Conservation (phyloP, 2,888 invertebrate genomes). For the Galerucella pusilla region DNA sequence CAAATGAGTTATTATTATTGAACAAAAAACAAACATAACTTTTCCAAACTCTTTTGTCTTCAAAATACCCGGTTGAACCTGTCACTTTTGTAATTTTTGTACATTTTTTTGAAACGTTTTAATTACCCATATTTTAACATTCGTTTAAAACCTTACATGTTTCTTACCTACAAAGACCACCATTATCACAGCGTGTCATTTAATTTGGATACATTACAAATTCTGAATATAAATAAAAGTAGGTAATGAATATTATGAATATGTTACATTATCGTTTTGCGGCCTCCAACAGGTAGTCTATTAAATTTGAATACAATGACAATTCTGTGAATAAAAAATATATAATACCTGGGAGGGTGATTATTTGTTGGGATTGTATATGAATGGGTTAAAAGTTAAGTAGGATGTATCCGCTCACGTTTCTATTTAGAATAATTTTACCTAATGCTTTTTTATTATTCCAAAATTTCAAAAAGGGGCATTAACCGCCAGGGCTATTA, state of each 20-base stretch:
- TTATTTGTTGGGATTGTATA: slow-evolving; percentile 21
- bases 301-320: slow-evolving; percentile 40
- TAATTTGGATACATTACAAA: slow-evolving; percentile 34
- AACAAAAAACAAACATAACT: too few relatives aligned
- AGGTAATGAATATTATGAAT: slow-evolving; percentile 38
- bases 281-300: slow-evolving; percentile 34
- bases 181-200: slow-evolving; percentile 28
- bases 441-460: too few relatives aligned
- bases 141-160: neutral
- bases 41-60: too few relatives aligned
- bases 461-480: too few relatives aligned
- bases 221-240: slow-evolving; percentile 39
- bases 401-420: neutral
- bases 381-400: slow-evolving; percentile 5
- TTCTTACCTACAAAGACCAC: neutral
- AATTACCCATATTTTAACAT: neutral
- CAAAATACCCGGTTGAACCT: too few relatives aligned
- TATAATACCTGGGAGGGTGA: slow-evolving; percentile 13
- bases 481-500: too few relatives aligned
- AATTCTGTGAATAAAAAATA: slow-evolving; percentile 18
- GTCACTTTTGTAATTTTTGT: neutral
- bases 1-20: too few relatives aligned
- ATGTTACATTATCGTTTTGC: slow-evolving; percentile 29
- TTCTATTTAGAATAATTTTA: too few relatives aligned
- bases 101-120: neutral